Evolutionary conservation across 2,113 vertebrate genomes (phyloP), one percentile per base, ranked within the genome.

Genomic region (Prionailurus viverrinus): DNA sequence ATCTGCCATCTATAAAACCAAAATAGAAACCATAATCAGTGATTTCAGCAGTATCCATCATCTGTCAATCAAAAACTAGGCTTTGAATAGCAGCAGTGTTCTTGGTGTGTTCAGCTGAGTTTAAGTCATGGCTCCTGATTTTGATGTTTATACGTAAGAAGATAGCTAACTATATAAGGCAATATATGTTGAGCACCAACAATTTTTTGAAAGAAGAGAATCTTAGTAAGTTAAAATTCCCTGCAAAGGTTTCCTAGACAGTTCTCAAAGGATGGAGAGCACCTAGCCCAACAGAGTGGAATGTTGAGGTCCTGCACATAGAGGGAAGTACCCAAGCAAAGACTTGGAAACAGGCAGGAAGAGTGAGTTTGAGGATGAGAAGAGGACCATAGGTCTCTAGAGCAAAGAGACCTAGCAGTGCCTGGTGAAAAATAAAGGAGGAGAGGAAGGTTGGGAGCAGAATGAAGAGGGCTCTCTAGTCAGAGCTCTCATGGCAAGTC

Each of bases 21-120:
- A 96, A 97, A 97, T 92, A 96, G 92, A 97, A 97, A 95, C 48
- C n/a, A 41, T 92, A 80, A 94, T 63, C 90, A 69, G 69, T 93
- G 94, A 80, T 84, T 96, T 96, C 55, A 95, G 90, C n/a, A 87
- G 12, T 61, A 81, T 58, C 53, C 55, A 91, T 84, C 48, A 90
- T 58, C 69, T 92, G 90, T 92, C 97, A 96, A 27, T 95, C 96
- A 92, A 92, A 68, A 89, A 33, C 63, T 55, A 66, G 58, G 66
- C 84, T 94, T 96, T 95, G 69, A 97, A 87, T 95, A 96, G 45
- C 27, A 91, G 12, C 16, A 76, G 41, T 76, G 25, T 76, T 76
- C 41, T 48, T 7, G 14, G 14, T 90, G 80, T 71, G 76, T 14
- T 58, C 58, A 45, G 13, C 23, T 53, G n/a, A 97, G 27, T 87